A percentile compares a stretch with the other conserved stretches of the same genome.
phyloP scores from a whole-genome alignment of 2,888 invertebrate species.

The Acleris emargana region DNA sequence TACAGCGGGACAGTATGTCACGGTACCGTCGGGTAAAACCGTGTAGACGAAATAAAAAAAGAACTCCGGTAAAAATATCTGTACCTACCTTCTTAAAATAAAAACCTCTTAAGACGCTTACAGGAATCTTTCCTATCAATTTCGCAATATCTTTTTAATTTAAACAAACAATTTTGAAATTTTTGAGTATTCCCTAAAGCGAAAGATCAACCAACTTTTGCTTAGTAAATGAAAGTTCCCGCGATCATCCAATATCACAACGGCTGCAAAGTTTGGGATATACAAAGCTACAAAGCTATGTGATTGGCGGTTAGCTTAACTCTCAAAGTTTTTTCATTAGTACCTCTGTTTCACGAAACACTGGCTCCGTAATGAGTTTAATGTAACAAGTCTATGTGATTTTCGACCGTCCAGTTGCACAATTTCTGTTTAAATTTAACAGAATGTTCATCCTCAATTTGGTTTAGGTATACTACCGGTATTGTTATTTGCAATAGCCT shows the following conservation, averaged over 20 bases:
- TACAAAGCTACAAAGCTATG: conserved; percentile 42
- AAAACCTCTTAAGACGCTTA: background rate
- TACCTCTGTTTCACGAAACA: conserved; percentile 41
- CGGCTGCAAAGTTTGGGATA: conserved; percentile 26
- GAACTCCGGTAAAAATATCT: too few relatives aligned
- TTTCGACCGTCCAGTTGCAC: conserved; percentile 10
- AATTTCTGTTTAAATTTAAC: conserved; percentile 11
- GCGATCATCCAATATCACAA: conserved; percentile 36
- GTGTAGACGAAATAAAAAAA: background rate
- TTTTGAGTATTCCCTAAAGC: conserved; percentile 19
- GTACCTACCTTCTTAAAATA: too few relatives aligned
- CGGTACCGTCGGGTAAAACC: conserved; percentile 12
- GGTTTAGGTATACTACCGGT: too few relatives aligned
- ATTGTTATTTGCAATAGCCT: too few relatives aligned
- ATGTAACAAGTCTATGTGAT: conserved; percentile 24
- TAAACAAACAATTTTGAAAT: conserved; percentile 19
- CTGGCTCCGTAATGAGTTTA: conserved; percentile 30
- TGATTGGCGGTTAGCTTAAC: conserved; percentile 47
- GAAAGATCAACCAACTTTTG: conserved; percentile 23
- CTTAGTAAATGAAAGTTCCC: conserved; percentile 29
- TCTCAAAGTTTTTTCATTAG: conserved; percentile 58
- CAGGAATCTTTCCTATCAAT: background rate
- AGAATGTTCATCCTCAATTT: background rate
- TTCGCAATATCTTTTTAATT: conserved; percentile 4
- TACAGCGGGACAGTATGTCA: background rate